These are phyloP conservation scores for Manis javanica DNA, from an alignment of 2,797 vertebrate genomes.

Conservation along the genomic window DNA sequence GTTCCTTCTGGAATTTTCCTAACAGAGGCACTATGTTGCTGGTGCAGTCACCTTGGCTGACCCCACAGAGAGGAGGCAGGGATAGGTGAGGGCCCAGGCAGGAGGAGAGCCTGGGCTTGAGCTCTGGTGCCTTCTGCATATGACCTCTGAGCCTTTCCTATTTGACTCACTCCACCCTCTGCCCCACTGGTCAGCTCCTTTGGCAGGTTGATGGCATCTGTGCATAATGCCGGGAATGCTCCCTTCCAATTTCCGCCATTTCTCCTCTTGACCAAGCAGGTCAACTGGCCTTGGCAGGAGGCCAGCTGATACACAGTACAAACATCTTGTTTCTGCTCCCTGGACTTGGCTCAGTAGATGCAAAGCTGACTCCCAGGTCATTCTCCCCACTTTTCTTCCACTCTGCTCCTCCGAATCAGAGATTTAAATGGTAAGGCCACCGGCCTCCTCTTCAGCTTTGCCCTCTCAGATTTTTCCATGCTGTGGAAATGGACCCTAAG, in stretches of 20 bases:
- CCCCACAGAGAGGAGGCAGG: not conserved
- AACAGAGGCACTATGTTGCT: not conserved
- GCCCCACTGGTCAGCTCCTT: rapidly evolving
- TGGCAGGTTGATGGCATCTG: not conserved
- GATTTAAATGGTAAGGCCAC: not conserved
- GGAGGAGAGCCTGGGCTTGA: not conserved
- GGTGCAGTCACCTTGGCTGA: not conserved
- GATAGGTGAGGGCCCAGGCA: not conserved
- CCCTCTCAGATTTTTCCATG: not conserved
- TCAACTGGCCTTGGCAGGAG: not conserved
- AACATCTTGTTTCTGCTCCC: not conserved
- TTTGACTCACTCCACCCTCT: not conserved
- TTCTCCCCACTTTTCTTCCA: not conserved
- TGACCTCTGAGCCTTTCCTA: not conserved
- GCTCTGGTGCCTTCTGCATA: not conserved
- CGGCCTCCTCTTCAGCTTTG: not conserved
- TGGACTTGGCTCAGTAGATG: not conserved
- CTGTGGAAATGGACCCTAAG: not conserved
- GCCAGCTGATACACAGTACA: not conserved
- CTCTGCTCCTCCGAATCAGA: not conserved
- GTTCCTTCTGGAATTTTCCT: not conserved
- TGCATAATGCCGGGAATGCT: not conserved
- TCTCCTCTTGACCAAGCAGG: not conserved
- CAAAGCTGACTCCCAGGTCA: not conserved
- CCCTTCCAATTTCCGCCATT: not conserved